Base-by-base conservation (phyloP, 2,797 vertebrate species). In the Poecilia picta region DNA sequence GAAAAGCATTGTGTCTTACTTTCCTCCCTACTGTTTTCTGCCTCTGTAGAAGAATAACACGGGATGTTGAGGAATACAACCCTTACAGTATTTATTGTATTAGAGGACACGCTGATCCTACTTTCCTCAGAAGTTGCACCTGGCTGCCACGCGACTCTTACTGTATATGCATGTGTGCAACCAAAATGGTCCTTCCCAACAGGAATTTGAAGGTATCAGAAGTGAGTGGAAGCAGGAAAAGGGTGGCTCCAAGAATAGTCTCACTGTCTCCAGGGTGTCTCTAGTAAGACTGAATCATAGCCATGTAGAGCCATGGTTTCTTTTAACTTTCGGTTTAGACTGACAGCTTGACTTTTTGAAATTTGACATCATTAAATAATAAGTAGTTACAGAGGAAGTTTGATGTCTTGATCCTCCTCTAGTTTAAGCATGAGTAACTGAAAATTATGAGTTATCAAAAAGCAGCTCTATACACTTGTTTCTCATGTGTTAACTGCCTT, bases 1-100 rank as follows among this genome's bases (percentile, higher is more conserved):
- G 88, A 92, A 91, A 81, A 77, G 51, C 88, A 88, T 84, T 90
- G 90, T 91, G 83, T 83, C 80, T 81, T 53, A 85, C 83, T 88
- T 88, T 75, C 73, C 57, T 76, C 47, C 72, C 79, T 36, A 31
- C 80, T 82, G 84, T 75, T 84, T 76, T 80, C 66, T 74, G 49
- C 74, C 43, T 78, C 59, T 78, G 66, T 81, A 81, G 76, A 90
- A 89, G 73, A 85, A 85, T 79, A 86, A 76, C 76, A 81, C 73
- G 74, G 79, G 81, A 85, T 78, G 84, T 82, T 86, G 73, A 92
- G 81, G 84, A 86, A 88, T 86, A 87, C 77, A 80, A 53, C 28
- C 82, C 47, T 71, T 75, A 62, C 41, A 71, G 49, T 86, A 84
- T 85, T 87, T 87, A 83, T 81, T 82, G 68, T 79, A 72, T 72